Conservation (phyloP, 2,113 vertebrate species). For the Thinocorus orbignyianus region DNA sequence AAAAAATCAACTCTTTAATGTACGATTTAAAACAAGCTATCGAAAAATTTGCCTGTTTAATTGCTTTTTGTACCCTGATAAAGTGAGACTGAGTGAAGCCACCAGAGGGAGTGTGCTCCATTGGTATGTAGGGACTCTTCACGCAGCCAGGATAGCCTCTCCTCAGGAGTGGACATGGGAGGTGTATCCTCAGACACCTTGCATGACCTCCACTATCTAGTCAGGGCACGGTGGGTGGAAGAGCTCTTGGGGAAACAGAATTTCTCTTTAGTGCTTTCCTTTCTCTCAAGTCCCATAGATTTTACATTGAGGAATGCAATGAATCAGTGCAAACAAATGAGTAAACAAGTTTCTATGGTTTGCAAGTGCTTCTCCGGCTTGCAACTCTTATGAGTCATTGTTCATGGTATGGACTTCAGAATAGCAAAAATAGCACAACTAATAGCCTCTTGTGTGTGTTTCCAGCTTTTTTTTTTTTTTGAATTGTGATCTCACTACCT, state of each 20-base stretch:
- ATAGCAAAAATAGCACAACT: neutral
- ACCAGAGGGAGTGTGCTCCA: neutral
- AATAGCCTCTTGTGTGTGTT: neutral
- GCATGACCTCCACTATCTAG: neutral
- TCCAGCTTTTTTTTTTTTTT: neutral
- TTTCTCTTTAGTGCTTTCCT: neutral
- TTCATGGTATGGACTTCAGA: neutral
- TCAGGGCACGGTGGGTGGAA: neutral
- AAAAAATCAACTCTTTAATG: neutral
- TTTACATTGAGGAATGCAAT: neutral
- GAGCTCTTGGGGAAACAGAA: neutral
- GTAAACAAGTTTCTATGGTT: neutral
- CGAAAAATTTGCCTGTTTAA: neutral
- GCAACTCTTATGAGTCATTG: neutral
- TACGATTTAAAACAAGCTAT: neutral
- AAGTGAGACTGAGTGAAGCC: neutral
- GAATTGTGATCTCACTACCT: neutral
- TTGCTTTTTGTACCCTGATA: neutral
- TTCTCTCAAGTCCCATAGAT: neutral
- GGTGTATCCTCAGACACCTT: neutral
- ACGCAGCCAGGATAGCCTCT: neutral
- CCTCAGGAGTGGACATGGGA: neutral
- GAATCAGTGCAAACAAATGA: neutral
- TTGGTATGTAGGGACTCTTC: neutral
- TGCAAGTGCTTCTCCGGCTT: neutral